Evolutionary conservation across 1,140 invertebrate species (phyloP), one percentile per base, ranked within the genome.

Genomic region (Kradibia gibbosae): DNA sequence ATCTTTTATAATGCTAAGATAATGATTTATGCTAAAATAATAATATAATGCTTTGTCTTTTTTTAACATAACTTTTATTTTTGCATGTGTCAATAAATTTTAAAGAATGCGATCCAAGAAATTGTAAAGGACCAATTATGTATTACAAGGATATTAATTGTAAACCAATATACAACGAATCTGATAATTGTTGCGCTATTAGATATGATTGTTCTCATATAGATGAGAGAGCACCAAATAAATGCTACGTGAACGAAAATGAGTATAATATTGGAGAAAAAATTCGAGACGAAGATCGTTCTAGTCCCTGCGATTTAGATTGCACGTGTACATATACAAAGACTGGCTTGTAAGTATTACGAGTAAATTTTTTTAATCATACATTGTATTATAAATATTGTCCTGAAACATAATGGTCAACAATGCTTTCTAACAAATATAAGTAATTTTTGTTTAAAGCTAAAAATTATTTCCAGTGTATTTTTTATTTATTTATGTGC

Each of bases 191-290:
- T 34, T 88, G 87, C 25, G 45, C 86, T 1, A 48, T 36, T 10
- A 39, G 39, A 3, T 88, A 85, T 53, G 45, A 86, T 22, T 88
- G 86, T 57, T 67, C 78, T 3, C 53, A 85, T 31, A 13, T 88
- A 15, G 39, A 75, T 0, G 25, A 13, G 0, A 81, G 83, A 74
- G 75, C 81, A 1, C 28, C 17, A 0, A 5, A 83, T 0, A 87
- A 87, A 31, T 88, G 86, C 57, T 87, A 88, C 36, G 79, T 73
- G 15, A 88, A 88, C 31, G 83, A 76, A 0, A 57, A 84, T 0
- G 84, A 74, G 15, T 88, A 88, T 39, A 15, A 5, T 0, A 20
- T 85, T 0, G 85, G 85, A 0, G 86, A 88, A 1, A 0, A 7
- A 1, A 36, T 88, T 2, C 84, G 11, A n/a, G 20, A 73, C 0